These are phyloP conservation scores for Lasioglossum vierecki DNA, from an alignment of 2,888 invertebrate genomes.

Conservation along the genomic window DNA sequence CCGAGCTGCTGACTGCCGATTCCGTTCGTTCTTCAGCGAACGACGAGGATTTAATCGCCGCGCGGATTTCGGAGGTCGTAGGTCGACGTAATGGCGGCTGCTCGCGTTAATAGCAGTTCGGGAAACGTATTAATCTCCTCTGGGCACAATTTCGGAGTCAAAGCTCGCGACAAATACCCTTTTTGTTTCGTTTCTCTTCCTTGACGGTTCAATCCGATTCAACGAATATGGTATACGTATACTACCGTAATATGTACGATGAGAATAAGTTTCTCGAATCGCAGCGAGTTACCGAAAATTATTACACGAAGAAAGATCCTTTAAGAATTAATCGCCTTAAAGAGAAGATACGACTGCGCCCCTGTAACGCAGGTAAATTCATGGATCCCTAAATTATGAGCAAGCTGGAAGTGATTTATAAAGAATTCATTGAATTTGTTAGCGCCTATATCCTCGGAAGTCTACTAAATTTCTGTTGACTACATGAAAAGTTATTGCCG, in stretches of 20 bases:
- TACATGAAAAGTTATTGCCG: not conserved
- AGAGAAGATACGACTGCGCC: not conserved
- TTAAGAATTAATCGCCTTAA: not conserved
- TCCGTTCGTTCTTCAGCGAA: not conserved
- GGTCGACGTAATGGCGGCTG: not conserved
- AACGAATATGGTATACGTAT: too few species aligned
- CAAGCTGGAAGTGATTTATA: not conserved
- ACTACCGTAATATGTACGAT: too few species aligned
- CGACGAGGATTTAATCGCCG: slow-evolving; percentile 3
- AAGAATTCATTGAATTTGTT: not conserved
- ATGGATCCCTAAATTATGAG: not conserved
- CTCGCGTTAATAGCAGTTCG: not conserved
- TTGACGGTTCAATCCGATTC: not conserved
- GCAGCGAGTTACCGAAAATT: not conserved
- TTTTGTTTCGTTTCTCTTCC: not conserved
- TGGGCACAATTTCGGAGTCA: not conserved
- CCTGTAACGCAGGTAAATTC: not conserved
- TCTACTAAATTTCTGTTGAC: not conserved
- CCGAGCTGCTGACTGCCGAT: not conserved
- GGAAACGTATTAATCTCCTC: not conserved
- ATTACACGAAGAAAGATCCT: not conserved
- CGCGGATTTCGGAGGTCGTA: not conserved
- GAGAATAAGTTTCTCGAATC: not conserved
- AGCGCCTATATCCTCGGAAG: not conserved
- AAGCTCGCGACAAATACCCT: not conserved